Conservation (phyloP, 2,888 invertebrate genomes). For the Morpho deidamia region DNA sequence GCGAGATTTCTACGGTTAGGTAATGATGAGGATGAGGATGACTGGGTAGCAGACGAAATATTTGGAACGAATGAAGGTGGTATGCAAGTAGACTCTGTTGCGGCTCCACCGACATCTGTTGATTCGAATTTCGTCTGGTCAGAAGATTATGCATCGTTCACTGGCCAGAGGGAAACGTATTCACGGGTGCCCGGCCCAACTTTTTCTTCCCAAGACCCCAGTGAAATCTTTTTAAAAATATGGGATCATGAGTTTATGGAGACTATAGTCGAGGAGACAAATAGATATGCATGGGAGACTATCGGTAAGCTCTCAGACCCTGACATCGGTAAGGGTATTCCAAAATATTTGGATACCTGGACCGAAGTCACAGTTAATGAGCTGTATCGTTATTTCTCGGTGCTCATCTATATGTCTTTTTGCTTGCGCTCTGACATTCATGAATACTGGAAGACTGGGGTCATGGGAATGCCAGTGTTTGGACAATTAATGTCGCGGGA, state of each 20-base stretch:
- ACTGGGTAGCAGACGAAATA: too few species aligned
- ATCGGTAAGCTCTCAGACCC: background rate
- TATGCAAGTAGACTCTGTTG: too few species aligned
- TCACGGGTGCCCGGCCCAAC: background rate
- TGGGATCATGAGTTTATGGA: background rate
- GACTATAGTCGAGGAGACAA: too few species aligned
- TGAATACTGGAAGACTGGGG: background rate
- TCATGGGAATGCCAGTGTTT: background rate
- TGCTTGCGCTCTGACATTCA: slow-evolving; percentile 15
- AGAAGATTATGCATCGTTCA: background rate
- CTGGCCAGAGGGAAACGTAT: background rate
- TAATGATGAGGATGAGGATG: too few species aligned
- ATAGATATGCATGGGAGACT: slow-evolving; percentile 2
- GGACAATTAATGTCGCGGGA: background rate
- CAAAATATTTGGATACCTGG: background rate
- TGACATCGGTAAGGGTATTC: too few species aligned
- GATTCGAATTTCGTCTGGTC: background rate
- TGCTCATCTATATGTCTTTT: slow-evolving; percentile 16
- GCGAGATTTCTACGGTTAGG: too few species aligned
- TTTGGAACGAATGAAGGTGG: too few species aligned
- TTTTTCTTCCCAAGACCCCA: background rate
- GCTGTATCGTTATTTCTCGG: background rate
- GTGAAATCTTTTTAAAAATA: background rate
- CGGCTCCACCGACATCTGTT: too few species aligned
- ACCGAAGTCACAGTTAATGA: background rate